Percentiles rank a stretch among this genome's conserved stretches.
phyloP scores from a whole-genome alignment of 2,113 vertebrate species.

The Bos indicus region DNA sequence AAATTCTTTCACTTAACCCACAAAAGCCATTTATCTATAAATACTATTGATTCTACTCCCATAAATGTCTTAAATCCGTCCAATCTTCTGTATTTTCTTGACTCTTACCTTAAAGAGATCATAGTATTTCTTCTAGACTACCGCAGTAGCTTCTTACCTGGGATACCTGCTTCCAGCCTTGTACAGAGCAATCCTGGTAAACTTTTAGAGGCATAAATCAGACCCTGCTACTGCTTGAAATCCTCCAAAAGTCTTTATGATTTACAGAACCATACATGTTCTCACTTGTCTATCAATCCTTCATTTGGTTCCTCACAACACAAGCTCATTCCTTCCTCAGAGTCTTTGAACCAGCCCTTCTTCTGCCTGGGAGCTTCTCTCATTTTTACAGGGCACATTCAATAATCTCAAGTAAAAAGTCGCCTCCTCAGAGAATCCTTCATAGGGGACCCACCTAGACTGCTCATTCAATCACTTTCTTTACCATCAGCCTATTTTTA shows the following conservation, averaged over 20 bases:
- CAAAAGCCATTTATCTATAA: background rate
- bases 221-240: background rate
- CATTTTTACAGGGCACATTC: background rate
- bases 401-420: background rate
- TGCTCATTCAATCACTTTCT: background rate
- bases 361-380: background rate
- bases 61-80: background rate
- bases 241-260: background rate
- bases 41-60: background rate
- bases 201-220: background rate
- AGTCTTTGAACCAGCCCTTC: background rate
- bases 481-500: background rate
- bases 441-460: background rate
- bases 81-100: background rate
- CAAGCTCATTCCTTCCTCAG: background rate
- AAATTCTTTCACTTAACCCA: background rate
- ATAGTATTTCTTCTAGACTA: background rate
- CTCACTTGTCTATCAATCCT: background rate
- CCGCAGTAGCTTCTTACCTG: background rate
- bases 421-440: background rate
- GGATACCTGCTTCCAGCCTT: background rate
- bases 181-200: background rate
- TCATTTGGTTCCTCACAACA: background rate
- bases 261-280: background rate
- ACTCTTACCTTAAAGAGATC: background rate